Evolutionary conservation across 2,797 vertebrate species (phyloP).

Genomic region (Argyrosomus regius): DNA sequence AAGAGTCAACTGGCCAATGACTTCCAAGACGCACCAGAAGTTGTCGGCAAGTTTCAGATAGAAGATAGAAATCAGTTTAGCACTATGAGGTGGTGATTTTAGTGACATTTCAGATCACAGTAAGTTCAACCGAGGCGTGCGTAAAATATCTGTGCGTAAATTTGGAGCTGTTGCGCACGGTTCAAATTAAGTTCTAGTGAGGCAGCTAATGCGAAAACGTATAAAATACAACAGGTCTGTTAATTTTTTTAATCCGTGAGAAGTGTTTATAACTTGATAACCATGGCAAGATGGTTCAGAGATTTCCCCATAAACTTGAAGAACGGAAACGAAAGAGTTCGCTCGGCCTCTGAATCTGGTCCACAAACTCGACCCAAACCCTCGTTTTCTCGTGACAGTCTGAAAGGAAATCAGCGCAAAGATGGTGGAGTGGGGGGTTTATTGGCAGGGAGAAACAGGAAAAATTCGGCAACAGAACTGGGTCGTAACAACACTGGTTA

Average conservation of each 20-base stretch:
- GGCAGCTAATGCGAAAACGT: neutral
- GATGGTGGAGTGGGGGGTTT: constrained; percentile 80
- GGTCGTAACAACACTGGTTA: constrained; percentile 69
- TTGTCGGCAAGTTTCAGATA: constrained; percentile 28
- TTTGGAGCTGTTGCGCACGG: constrained; percentile 48
- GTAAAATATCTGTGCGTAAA: constrained; percentile 70
- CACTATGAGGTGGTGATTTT: neutral
- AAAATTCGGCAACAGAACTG: constrained; percentile 91
- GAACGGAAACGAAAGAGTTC: constrained; percentile 90
- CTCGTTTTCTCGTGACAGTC: constrained; percentile 79
- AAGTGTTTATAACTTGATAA: constrained; percentile 32
- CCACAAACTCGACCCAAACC: constrained; percentile 82
- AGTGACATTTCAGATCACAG: neutral
- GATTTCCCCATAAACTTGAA: constrained; percentile 95
- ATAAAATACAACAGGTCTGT: neutral
- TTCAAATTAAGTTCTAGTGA: neutral
- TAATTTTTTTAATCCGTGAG: constrained; percentile 21
- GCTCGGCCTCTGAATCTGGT: constrained; percentile 88
- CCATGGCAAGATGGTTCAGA: constrained; percentile 97
- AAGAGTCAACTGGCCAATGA: constrained; percentile 48
- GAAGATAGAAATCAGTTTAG: constrained; percentile 30
- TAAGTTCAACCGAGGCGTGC: constrained; percentile 22
- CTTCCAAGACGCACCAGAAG: constrained; percentile 49
- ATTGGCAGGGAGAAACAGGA: constrained; percentile 88
- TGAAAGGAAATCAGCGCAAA: constrained; percentile 87